Evolutionary conservation across 2,797 vertebrate genomes (phyloP), one percentile per base, ranked within the genome.

Genomic region (Eleutherodactylus coqui): DNA sequence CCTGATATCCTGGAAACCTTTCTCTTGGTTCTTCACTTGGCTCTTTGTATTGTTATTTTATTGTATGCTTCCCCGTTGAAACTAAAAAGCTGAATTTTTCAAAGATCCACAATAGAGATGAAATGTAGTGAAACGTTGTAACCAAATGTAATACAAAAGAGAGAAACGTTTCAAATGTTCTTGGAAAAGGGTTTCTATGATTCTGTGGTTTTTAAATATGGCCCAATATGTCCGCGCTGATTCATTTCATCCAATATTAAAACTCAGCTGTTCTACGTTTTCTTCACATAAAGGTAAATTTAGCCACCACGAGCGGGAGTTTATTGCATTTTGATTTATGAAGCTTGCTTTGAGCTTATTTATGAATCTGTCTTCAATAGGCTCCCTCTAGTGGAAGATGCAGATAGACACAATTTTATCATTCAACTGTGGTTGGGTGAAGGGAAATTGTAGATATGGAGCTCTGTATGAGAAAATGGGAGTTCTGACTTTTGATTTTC

Each of bases 21-120:
- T 58, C 51, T 55, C 17, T 58, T 41, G 36, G 81, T 73, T 34
- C 51, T 60, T 75, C 51, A 34, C 81, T 43, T 41, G 69, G 45
- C 27, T 58, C 69, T 73, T 75, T 75, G 81, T 82, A 58, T 73
- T 72, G 80, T 73, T 73, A 75, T 83, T 83, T 83, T 83, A 83
- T 41, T 58, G 81, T 45, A 58, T 60, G 11, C 36, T 75, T 73
- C 19, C 51, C 24, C 2, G 69, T 45, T 83, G 55, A 60, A 73
- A 60, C 11, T 43, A 38, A 75, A 83, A 70, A 72, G 67, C 34
- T 17, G 36, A 3, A 11, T 82, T 82, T 45, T 27, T 27, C 11
- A 43, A 43, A 43, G 70, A 45, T 9, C 41, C 27, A 45, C 24
- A 27, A 45, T 27, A 45, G 41, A 27, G 4, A n/a, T 72, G 21